Conservation (phyloP, 2,797 vertebrate genomes). For the Simalia tracyae region DNA sequence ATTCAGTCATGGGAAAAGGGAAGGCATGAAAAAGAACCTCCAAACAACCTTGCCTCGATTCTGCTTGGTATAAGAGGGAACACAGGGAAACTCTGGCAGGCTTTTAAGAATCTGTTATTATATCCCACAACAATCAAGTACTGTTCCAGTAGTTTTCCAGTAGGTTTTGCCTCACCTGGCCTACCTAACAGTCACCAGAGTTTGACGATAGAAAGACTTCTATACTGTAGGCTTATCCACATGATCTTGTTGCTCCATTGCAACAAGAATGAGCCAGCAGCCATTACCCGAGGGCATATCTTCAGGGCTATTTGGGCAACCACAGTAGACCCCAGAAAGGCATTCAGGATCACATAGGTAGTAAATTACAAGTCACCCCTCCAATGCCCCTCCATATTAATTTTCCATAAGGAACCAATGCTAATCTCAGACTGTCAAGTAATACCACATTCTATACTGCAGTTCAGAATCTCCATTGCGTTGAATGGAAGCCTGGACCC, state of each 20-base stretch:
- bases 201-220: background rate
- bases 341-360: background rate
- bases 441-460: background rate
- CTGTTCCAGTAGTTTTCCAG: too few relatives aligned
- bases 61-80: too few relatives aligned
- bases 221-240: background rate
- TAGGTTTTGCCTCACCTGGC: too few relatives aligned
- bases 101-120: too few relatives aligned
- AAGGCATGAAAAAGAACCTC: too few relatives aligned
- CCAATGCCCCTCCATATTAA: background rate
- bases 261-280: background rate
- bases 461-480: background rate
- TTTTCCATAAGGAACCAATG: background rate
- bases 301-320: background rate
- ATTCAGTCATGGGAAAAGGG: too few relatives aligned
- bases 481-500: background rate
- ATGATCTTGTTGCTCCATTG: background rate
- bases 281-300: background rate
- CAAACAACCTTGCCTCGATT: too few relatives aligned
- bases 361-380: background rate
- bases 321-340: background rate
- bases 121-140: too few relatives aligned
- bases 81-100: too few relatives aligned
- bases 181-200: too few relatives aligned
- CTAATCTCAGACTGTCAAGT: background rate